These are phyloP conservation scores for Dicentrarchus labrax DNA, from an alignment of 2,113 vertebrate species.

Conservation along the genomic window DNA sequence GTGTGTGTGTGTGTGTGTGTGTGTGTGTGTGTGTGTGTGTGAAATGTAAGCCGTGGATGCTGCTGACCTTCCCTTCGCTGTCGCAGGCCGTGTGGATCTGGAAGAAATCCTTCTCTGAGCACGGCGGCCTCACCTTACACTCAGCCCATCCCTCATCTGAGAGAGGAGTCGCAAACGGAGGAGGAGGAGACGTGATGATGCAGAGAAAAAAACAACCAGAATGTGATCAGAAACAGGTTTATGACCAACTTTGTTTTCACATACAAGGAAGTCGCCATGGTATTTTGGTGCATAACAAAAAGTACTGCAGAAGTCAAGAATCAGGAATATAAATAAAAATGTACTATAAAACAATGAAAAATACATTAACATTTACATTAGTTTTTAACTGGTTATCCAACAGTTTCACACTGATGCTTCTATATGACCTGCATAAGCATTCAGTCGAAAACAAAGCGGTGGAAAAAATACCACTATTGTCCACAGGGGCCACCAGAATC, in stretches of 20 bases:
- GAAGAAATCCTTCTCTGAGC: slow-evolving; percentile 93
- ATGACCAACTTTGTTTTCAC: background rate
- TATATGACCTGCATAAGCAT: too few relatives aligned
- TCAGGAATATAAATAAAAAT: too few relatives aligned
- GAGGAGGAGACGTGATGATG: background rate
- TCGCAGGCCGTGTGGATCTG: slow-evolving; percentile 96
- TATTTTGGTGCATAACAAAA: too few relatives aligned
- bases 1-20: background rate
- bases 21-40: slow-evolving; percentile 14
- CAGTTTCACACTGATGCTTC: too few relatives aligned
- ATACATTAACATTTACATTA: too few relatives aligned
- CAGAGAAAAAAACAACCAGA: background rate
- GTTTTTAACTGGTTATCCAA: too few relatives aligned
- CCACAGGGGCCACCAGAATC: too few relatives aligned
- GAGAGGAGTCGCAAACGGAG: slow-evolving; percentile 8
- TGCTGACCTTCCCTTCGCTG: slow-evolving; percentile 92
- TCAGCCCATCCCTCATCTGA: slow-evolving; percentile 91
- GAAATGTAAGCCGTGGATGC: slow-evolving; percentile 1
- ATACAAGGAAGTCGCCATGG: too few relatives aligned
- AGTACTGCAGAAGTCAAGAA: too few relatives aligned
- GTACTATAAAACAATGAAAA: too few relatives aligned
- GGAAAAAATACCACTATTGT: too few relatives aligned
- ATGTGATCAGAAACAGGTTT: background rate
- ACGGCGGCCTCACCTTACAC: slow-evolving; percentile 89
- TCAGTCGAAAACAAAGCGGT: too few relatives aligned